phyloP scores from a whole-genome alignment of 2,888 invertebrate genomes.

The Autographa pulchrina region DNA sequence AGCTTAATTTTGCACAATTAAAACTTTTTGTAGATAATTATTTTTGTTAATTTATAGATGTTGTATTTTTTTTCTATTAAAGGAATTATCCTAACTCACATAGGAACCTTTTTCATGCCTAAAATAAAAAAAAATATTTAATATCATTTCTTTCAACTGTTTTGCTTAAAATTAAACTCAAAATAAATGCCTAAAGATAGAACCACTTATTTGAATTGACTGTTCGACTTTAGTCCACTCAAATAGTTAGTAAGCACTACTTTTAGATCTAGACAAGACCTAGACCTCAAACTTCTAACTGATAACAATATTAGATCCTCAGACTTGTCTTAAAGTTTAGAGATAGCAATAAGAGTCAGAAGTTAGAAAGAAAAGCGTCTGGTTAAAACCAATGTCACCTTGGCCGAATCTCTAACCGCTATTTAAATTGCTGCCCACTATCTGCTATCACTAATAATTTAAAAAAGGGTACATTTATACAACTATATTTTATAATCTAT shows the following conservation, averaged over 20 bases:
- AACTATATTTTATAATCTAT: no score
- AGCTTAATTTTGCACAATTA: slow-evolving; percentile 41
- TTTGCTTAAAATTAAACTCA: no score
- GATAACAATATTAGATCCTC: background rate
- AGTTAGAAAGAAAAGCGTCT: background rate
- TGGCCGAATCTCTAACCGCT: background rate
- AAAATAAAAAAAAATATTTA: no score
- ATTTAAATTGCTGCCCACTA: no score
- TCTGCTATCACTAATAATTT: background rate
- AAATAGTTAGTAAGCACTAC: background rate
- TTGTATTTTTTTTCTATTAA: no score
- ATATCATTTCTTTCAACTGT: no score
- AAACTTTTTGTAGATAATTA: slow-evolving; percentile 32
- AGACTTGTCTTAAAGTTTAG: background rate
- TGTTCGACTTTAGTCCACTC: background rate
- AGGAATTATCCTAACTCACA: no score
- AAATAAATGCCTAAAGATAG: no score
- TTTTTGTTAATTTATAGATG: slow-evolving; percentile 25
- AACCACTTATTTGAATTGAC: no score
- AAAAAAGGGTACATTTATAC: background rate
- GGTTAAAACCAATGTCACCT: background rate
- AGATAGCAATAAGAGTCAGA: background rate
- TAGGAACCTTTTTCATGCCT: no score
- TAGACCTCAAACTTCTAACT: background rate
- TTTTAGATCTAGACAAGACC: background rate